Evolutionary conservation across 2,888 invertebrate genomes (phyloP), one percentile per base, ranked within the genome.

Genomic region (Cheilosia urbana): DNA sequence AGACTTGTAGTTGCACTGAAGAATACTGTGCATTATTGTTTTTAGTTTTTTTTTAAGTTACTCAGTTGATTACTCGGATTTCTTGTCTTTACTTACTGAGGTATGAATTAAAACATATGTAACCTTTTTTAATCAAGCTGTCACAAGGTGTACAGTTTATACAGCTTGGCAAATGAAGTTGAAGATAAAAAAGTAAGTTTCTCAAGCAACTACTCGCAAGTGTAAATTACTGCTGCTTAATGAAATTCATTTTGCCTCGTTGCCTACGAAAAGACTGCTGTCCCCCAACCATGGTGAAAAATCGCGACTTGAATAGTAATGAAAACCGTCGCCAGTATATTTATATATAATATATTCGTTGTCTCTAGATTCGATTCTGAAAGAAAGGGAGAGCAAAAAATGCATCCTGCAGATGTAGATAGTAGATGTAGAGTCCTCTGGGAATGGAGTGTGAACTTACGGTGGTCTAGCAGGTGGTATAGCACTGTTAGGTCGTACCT

Each of bases 221-320:
- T 78, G 78, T 78, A 78, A 78, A 78, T 78, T 78, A 69, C 78
- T 78, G 37, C 21, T n/a, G 37, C 62, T 11, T 47, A 78, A 78
- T 78, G 62, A 78, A 71, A 69, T 78, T 37, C 30, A 19, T 42
- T 34, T 62, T 19, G 27, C 30, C 19, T 53, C 53, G n/a, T 40
- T 24, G 21, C 30, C 51, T 34, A 19, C 37, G 37, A 37, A 3
- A 37, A 37, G 37, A 37, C 51, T 45, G 71, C 30, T 30, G 30
- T 37, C 24, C 47, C 5, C 19, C 13, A 17, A 37, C 17, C 47
- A 71, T 63, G 21, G 49, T 49, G 62, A 27, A 40, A 55, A 69
- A 51, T n/a, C 69, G 69, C 27, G 55, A 17, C 24, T 17, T 24
- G 78, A 78, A 78, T 78, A 57, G 49, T 63, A 63, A 71, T 78